Evolutionary conservation across 2,113 vertebrate species (phyloP), one percentile per base, ranked within the genome.

Genomic region (Nothobranchius furzeri): DNA sequence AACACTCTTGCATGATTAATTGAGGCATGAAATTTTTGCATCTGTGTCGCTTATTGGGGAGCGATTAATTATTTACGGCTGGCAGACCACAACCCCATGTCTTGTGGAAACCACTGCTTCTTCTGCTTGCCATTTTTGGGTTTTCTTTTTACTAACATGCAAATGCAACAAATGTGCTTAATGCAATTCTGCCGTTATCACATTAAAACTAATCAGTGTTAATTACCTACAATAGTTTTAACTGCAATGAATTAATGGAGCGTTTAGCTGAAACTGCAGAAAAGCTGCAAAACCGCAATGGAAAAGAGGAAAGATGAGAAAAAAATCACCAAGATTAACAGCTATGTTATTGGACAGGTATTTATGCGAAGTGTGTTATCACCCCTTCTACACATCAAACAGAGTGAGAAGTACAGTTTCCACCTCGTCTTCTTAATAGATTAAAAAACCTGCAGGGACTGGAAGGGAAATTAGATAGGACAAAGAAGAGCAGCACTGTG

Each of bases 1-100:
- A 45, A 64, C 64, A 2, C 72, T 70, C 80, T 82, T 64, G 30
- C 66, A 49, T 87, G 87, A 91, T 90, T 92, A 89, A 90, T 90
- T 87, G 85, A 82, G 70, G 83, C 68, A 45, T 87, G 79, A 55
- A 86, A 84, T 79, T 46, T 82, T 84, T 67, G 73, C 84, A 84
- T 75, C 82, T 72, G 74, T 73, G 7, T 52, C 72, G 80, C 75
- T 84, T 67, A 81, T 66, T 73, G 65, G 45, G 64, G 68, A 72
- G 72, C 64, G 60, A 63, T 84, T 89, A 88, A 91, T 91, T 87
- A 91, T 83, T 86, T 88, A 86, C 73, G 75, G 69, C 65, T 78
- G 73, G 84, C 86, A 85, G 82, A 64, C 65, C 70, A 63, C 64
- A 59, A 71, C 79, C 61, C 73, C 58, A 61, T 68, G 72, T 80